Evolutionary conservation across 2,797 vertebrate genomes (phyloP).

Genomic region (Linurgus olivaceus): DNA sequence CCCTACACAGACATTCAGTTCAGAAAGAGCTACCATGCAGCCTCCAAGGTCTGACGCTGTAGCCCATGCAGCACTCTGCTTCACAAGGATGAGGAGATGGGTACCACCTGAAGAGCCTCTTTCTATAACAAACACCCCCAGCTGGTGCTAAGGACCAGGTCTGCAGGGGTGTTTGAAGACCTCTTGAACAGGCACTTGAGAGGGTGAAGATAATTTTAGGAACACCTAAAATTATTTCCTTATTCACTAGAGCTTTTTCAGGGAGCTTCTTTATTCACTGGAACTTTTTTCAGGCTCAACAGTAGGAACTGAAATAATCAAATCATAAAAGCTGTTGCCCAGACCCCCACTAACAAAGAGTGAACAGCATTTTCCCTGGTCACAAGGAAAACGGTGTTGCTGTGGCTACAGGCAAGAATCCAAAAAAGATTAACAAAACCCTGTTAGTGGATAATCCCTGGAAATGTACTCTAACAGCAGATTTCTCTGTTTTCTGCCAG

Average conservation of each 20-base stretch:
- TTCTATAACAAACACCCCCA: background rate
- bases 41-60: background rate
- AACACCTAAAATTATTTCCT: background rate
- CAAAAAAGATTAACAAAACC: slow-evolving; percentile 24
- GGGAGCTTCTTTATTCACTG: background rate
- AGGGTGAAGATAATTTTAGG: background rate
- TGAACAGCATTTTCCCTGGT: background rate
- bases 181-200: background rate
- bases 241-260: background rate
- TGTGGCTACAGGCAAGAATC: slow-evolving; percentile 2
- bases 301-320: background rate
- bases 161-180: background rate
- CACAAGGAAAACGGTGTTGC: background rate
- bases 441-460: slow-evolving; percentile 1
- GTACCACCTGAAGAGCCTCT: background rate
- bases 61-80: fast-evolving
- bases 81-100: background rate
- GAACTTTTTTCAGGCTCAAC: background rate
- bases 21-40: background rate
- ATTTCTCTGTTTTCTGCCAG: background rate
- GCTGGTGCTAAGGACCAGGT: fast-evolving
- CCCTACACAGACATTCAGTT: background rate
- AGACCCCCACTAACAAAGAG: background rate
- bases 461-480: background rate
- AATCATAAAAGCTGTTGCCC: background rate